These are phyloP conservation scores for Onthophagus sagittarius DNA, from an alignment of 2,888 invertebrate genomes.

Conservation along the genomic window DNA sequence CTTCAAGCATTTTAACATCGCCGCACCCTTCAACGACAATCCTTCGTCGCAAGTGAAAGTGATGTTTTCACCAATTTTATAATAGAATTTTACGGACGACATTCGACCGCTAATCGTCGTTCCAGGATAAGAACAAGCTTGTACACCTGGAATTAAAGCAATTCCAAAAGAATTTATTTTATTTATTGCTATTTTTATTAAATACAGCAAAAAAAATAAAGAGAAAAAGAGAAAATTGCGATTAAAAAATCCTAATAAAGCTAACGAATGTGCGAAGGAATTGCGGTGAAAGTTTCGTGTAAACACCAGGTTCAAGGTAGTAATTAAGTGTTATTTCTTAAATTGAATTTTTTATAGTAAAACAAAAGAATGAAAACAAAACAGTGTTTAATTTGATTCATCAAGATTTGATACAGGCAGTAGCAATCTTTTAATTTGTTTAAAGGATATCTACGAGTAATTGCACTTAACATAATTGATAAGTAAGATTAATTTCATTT, in stretches of 20 bases:
- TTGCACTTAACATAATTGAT: background rate
- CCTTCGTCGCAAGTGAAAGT: constrained; percentile 81
- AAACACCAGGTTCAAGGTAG: background rate
- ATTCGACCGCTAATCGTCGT: constrained; percentile 82
- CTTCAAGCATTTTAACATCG: constrained; percentile 73
- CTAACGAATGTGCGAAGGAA: background rate
- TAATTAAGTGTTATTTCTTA: background rate
- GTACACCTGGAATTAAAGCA: constrained; percentile 38
- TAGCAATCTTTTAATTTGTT: background rate
- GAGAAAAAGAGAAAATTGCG: background rate
- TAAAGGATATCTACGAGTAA: background rate
- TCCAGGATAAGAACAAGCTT: constrained; percentile 84
- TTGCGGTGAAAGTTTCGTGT: background rate
- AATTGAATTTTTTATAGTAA: background rate
- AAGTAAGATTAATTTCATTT: background rate
- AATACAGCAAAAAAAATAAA: background rate
- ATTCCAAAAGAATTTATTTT: background rate
- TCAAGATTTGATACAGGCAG: background rate
- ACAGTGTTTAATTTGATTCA: no score
- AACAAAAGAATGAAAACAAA: no score
- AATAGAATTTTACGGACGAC: constrained; percentile 85
- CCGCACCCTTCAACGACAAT: constrained; percentile 68
- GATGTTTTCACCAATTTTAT: constrained; percentile 80
- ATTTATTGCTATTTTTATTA: no score
- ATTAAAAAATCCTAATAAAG: background rate